A percentile compares a stretch with the other conserved stretches of the same genome.
Evolutionary conservation across 64 coral and sea anemone genomes (phyloP).

Genomic region (Pachyseris speciosa): DNA sequence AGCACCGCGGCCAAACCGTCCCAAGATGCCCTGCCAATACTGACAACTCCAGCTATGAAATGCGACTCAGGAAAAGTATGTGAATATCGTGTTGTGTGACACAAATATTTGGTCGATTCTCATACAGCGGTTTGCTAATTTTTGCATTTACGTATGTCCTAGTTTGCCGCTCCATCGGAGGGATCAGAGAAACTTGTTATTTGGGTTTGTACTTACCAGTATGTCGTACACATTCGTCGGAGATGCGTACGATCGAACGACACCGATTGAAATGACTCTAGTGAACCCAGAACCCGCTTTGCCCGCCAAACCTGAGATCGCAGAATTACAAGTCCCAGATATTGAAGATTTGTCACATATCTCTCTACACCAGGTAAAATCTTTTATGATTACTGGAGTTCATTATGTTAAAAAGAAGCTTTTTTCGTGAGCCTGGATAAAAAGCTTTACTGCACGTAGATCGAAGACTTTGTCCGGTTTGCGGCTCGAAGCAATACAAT

Average conservation of each 20-base stretch:
- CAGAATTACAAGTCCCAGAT: slow-evolving; percentile 7
- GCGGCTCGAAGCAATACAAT: too few relatives aligned
- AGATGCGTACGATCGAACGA: slow-evolving; percentile 19
- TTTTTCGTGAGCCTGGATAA: neutral
- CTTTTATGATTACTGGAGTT: neutral
- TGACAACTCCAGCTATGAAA: too few relatives aligned
- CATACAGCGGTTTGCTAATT: neutral
- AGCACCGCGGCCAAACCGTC: too few relatives aligned
- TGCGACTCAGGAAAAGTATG: neutral
- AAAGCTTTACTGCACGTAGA: too few relatives aligned
- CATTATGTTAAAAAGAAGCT: neutral
- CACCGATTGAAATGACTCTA: slow-evolving; percentile 38
- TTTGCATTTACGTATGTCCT: neutral
- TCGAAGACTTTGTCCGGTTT: too few relatives aligned
- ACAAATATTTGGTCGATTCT: neutral
- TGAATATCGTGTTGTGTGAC: neutral
- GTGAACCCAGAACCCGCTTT: neutral
- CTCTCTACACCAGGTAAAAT: slow-evolving; percentile 42
- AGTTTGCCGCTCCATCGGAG: neutral
- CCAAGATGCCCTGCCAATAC: too few relatives aligned
- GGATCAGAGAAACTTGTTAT: neutral
- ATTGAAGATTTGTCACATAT: slow-evolving; percentile 41
- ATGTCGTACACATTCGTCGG: slow-evolving; percentile 39
- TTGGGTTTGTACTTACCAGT: neutral
- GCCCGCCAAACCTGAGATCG: neutral